phyloP scores from a whole-genome alignment of 2,888 invertebrate genomes.

The Brenthis hecate region DNA sequence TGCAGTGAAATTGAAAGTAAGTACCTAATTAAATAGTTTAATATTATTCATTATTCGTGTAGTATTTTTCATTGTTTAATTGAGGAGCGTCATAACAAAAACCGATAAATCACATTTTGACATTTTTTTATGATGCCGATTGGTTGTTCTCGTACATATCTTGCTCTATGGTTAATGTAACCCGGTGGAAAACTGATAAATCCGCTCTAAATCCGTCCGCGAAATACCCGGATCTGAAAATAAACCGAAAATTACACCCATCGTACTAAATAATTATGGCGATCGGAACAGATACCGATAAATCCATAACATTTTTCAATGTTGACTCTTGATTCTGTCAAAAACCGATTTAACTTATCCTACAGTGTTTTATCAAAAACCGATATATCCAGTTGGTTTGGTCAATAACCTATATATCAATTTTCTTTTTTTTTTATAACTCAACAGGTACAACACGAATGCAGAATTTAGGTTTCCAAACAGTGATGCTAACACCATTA shows the following conservation, averaged over 20 bases:
- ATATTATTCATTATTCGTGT: background rate
- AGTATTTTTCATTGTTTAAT: background rate
- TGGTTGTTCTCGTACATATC: constrained; percentile 1
- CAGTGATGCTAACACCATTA: no score
- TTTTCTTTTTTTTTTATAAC: no score
- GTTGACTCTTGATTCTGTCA: no score
- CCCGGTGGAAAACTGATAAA: background rate
- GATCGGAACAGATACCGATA: background rate
- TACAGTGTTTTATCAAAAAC: no score
- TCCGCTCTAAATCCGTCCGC: background rate
- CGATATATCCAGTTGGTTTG: no score
- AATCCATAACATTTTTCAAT: no score
- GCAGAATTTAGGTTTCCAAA: no score
- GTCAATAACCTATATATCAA: no score
- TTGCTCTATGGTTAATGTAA: background rate
- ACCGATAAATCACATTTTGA: no score
- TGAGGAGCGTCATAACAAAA: no score
- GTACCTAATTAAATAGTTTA: background rate
- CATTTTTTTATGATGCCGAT: background rate
- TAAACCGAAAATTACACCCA: background rate
- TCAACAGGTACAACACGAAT: no score
- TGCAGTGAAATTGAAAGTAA: constrained; percentile 72
- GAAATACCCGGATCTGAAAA: constrained; percentile 1
- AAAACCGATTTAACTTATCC: no score
- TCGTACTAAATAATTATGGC: background rate